These are phyloP conservation scores for Rhabditophanes sp. DNA, from an alignment of 2,888 invertebrate species.

Conservation along the genomic window DNA sequence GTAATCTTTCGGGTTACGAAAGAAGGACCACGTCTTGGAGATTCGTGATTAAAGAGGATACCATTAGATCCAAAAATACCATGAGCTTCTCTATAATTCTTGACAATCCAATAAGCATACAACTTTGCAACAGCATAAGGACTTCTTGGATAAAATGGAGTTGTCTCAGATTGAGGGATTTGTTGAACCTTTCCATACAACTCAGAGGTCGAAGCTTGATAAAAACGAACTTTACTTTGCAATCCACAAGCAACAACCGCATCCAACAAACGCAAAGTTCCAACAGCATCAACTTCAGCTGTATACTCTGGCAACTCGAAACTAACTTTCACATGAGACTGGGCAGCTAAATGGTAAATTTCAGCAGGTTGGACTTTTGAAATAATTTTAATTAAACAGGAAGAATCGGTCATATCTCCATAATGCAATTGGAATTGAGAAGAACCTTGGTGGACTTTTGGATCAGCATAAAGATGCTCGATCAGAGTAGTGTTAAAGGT, in stretches of 20 bases:
- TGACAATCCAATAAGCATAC: conserved; percentile 85
- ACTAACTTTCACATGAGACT: conserved; percentile 96
- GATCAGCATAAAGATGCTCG: conserved; percentile 81
- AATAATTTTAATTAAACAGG: conserved; percentile 74
- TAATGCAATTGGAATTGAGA: conserved; percentile 75
- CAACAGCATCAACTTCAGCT: conserved; percentile 89
- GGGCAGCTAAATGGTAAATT: conserved; percentile 93
- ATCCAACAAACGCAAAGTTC: conserved; percentile 72
- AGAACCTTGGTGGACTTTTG: conserved; percentile 58
- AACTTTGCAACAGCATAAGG: conserved; percentile 91
- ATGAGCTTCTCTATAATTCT: conserved; percentile 87
- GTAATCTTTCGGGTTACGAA: conserved; percentile 97
- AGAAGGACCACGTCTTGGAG: conserved; percentile 62
- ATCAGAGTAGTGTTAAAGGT: conserved; percentile 84
- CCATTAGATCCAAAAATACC: conserved; percentile 88
- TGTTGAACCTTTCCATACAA: conserved; percentile 80
- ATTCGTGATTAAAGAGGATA: conserved; percentile 87
- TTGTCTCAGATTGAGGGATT: conserved; percentile 78
- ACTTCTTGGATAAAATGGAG: conserved; percentile 85
- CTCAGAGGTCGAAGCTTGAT: conserved; percentile 89
- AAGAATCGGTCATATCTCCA: conserved; percentile 94
- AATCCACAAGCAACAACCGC: conserved; percentile 75
- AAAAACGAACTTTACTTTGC: conserved; percentile 62
- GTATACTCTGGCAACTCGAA: conserved; percentile 97
- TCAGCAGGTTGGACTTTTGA: conserved; percentile 66